phyloP scores from a whole-genome alignment of 2,797 vertebrate species.

The Percopsis omiscomaycus region DNA sequence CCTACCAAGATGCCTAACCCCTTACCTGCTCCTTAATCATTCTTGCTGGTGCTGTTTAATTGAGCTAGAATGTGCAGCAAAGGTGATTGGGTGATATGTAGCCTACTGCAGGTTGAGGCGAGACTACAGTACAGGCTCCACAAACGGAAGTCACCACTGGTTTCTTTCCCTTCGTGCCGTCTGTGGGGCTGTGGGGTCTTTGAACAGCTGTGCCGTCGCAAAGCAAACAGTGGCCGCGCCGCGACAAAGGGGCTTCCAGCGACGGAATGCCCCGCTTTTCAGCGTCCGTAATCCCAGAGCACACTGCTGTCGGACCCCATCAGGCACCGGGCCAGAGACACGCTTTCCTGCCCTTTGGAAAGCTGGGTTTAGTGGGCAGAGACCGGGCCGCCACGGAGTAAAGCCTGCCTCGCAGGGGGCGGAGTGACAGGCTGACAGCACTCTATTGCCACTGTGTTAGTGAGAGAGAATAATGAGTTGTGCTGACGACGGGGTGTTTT shows the following conservation, averaged over 20 bases:
- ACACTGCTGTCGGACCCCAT: slow-evolving; percentile 78
- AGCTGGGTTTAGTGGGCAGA: slow-evolving; percentile 52
- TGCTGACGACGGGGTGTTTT: slow-evolving; percentile 66
- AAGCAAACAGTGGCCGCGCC: slow-evolving; percentile 70
- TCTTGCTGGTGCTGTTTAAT: too few species aligned
- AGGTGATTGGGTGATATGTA: too few species aligned
- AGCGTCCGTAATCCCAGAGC: slow-evolving; percentile 78
- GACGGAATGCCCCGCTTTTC: slow-evolving; percentile 78
- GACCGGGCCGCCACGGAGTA: slow-evolving; percentile 47
- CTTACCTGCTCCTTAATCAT: too few species aligned
- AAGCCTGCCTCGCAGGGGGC: slow-evolving; percentile 54
- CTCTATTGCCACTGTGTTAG: slow-evolving; percentile 65
- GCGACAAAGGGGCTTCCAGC: slow-evolving; percentile 62
- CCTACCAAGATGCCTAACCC: too few species aligned
- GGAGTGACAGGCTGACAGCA: slow-evolving; percentile 63
- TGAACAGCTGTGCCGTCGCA: slow-evolving; percentile 71
- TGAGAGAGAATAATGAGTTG: slow-evolving; percentile 71
- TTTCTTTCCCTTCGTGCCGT: slow-evolving; percentile 52
- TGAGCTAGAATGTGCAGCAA: too few species aligned
- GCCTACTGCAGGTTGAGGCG: too few species aligned
- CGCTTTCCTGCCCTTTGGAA: slow-evolving; percentile 71
- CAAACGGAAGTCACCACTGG: slow-evolving; percentile 66
- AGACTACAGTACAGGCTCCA: neutral
- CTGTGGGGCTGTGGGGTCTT: slow-evolving; percentile 52
- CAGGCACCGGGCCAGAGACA: slow-evolving; percentile 72